Evolutionary conservation across 2,113 vertebrate species (phyloP).

Genomic region (Aplodontia rufa): DNA sequence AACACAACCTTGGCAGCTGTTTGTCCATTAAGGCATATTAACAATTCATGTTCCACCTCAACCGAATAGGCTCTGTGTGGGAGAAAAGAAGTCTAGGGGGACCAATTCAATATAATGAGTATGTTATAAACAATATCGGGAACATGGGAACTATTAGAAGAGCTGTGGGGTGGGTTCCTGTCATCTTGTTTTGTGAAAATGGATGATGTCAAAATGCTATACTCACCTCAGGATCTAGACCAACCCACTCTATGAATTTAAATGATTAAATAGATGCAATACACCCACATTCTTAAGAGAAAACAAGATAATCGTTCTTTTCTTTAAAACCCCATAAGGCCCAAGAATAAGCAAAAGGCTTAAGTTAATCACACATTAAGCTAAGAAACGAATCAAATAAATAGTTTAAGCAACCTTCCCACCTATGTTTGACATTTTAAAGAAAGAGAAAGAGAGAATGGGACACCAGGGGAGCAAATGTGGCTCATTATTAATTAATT

Average conservation of each 20-base stretch:
- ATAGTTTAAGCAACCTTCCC: not conserved
- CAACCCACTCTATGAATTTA: not conserved
- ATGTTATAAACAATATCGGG: conserved; percentile 28
- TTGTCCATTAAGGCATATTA: not conserved
- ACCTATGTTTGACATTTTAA: not conserved
- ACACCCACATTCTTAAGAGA: not conserved
- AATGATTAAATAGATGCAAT: not conserved
- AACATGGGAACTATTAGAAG: not conserved
- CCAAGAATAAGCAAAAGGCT: not conserved
- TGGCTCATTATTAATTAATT: not conserved
- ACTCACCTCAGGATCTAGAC: not conserved
- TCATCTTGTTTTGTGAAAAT: conserved; percentile 7
- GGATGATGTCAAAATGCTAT: not conserved
- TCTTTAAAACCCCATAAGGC: not conserved
- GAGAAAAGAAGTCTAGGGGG: not conserved
- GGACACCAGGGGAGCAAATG: not conserved
- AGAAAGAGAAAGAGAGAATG: not conserved
- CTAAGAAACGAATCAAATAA: conserved; percentile 15
- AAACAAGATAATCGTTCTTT: conserved; percentile 34
- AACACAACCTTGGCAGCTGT: not conserved
- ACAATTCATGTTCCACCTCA: not conserved
- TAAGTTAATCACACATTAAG: not conserved
- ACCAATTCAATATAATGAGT: not conserved
- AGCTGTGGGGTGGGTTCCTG: not conserved
- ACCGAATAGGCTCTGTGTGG: not conserved